Base-by-base conservation (phyloP, 2,797 vertebrate species). In the Pangasius krempfi region DNA sequence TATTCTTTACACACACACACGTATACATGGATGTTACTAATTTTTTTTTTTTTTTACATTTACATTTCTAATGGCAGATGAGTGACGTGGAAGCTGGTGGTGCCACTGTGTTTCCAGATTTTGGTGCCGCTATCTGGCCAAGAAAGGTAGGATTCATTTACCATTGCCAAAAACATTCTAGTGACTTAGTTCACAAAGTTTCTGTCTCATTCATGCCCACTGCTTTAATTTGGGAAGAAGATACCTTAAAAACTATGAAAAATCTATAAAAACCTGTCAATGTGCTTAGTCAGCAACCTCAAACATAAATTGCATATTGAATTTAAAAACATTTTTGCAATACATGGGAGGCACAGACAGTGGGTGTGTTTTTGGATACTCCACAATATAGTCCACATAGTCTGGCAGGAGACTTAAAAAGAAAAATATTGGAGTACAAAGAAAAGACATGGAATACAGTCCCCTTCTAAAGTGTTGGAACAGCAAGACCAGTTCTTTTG, bases 31-130 rank as follows among this genome's bases (percentile, higher is more conserved):
- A 54, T 33, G 4, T 18, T n/a, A 25, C 12, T 10, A 5, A n/a
- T 12, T 81, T 81, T 88, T 5, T 33, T 13, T 27, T 47, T 47
- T 47, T 47, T 47, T 47, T 47, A 33, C 87, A n/a, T 90, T 88
- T 18, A 90, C 3, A 73, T 87, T 85, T 18, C 85, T 9, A 52
- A 20, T 90, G 76, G 27, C 94, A 99, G 99, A 99, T 99, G 99
- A 99, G 96, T 44, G 98, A 99, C 82, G 98, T 99, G 0, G 96
- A 98, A 94, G 98, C 99, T 30, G 99, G 99, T 86, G 99, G 99
- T 79, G 98, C 98, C 10, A 99, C 98, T 0, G 99, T 99, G 81
- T 99, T 99, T 89, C 98, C 98, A 60, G 98, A 99, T 92, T 97
- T 99, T 92, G 99, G 99, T 86, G 99, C 99, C 90, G 95, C 96